phyloP scores from a whole-genome alignment of 2,888 invertebrate species.

The Cotesia congregata region DNA sequence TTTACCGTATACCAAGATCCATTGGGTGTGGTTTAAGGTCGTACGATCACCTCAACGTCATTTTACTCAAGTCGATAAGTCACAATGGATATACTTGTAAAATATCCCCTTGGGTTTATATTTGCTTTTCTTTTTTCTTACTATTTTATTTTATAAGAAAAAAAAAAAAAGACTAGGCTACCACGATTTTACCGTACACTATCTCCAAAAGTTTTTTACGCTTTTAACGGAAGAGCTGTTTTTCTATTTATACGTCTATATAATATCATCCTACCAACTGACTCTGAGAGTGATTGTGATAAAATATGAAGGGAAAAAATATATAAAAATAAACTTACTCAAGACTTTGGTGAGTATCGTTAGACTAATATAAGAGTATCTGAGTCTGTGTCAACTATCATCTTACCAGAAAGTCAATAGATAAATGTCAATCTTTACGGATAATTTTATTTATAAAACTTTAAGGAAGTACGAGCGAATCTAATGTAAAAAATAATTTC shows the following conservation, averaged over 20 bases:
- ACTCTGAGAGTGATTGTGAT: constrained; percentile 15
- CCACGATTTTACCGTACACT: not conserved
- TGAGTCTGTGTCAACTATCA: constrained; percentile 3
- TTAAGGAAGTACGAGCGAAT: too few relatives aligned
- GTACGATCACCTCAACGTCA: constrained; percentile 34
- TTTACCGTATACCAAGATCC: constrained; percentile 12
- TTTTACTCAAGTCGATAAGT: constrained; percentile 32
- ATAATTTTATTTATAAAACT: not conserved
- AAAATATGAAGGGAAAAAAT: constrained; percentile 3
- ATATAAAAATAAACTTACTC: constrained; percentile 7
- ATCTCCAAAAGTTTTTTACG: not conserved
- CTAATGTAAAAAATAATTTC: too few relatives aligned
- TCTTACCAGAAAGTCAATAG: not conserved
- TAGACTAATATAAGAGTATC: not conserved
- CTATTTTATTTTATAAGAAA: not conserved
- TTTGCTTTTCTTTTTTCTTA: not conserved
- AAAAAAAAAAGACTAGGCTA: not conserved
- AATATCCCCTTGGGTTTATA: constrained; percentile 28
- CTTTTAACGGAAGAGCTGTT: constrained; percentile 5
- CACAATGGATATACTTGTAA: constrained; percentile 24
- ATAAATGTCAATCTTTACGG: not conserved
- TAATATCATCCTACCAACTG: not conserved
- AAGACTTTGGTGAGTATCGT: not conserved
- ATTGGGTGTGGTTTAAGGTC: constrained; percentile 42
- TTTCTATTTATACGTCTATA: not conserved